Conservation (phyloP, 1,140 invertebrate genomes). For the Achatina immaculata region DNA sequence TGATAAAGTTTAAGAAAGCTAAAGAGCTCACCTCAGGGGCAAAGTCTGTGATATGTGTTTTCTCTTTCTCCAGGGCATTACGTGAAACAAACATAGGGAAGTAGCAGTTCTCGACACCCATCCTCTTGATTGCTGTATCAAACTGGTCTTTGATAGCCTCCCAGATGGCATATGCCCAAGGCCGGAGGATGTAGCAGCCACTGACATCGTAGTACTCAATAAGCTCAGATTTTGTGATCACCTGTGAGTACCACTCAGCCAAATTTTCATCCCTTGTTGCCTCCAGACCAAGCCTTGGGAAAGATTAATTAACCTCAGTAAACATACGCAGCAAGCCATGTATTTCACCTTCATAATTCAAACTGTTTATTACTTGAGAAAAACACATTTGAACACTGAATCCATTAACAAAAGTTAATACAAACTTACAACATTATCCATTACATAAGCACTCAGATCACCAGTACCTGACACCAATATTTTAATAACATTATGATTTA, state of each 20-base stretch:
- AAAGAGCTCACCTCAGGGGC: slow-evolving; percentile 85
- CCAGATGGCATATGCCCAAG: slow-evolving; percentile 98
- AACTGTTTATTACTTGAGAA: too few relatives aligned
- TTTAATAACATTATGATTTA: too few relatives aligned
- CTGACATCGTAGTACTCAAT: slow-evolving; percentile 99
- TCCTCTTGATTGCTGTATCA: slow-evolving; percentile 88
- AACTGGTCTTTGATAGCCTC: slow-evolving; percentile 91
- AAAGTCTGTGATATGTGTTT: slow-evolving; percentile 97
- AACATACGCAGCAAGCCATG: too few relatives aligned
- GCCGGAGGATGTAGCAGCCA: slow-evolving; percentile 97
- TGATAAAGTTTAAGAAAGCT: too few relatives aligned
- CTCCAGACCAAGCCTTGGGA: slow-evolving; percentile 87
- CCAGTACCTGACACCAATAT: too few relatives aligned
- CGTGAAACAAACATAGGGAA: slow-evolving; percentile 98
- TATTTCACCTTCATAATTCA: too few relatives aligned
- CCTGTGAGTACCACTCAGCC: slow-evolving; percentile 98
- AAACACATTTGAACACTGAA: too few relatives aligned
- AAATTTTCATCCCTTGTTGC: slow-evolving; percentile 93
- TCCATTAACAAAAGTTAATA: too few relatives aligned
- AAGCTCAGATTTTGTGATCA: slow-evolving; percentile 97
- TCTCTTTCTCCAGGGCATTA: slow-evolving; percentile 92
- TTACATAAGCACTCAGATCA: too few relatives aligned
- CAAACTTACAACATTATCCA: too few relatives aligned
- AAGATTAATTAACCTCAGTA: too few relatives aligned
- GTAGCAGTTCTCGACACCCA: slow-evolving; percentile 97